Evolutionary conservation across 1,140 invertebrate genomes (phyloP), one percentile per base, ranked within the genome.

Genomic region (Drosophila lacteicornis): DNA sequence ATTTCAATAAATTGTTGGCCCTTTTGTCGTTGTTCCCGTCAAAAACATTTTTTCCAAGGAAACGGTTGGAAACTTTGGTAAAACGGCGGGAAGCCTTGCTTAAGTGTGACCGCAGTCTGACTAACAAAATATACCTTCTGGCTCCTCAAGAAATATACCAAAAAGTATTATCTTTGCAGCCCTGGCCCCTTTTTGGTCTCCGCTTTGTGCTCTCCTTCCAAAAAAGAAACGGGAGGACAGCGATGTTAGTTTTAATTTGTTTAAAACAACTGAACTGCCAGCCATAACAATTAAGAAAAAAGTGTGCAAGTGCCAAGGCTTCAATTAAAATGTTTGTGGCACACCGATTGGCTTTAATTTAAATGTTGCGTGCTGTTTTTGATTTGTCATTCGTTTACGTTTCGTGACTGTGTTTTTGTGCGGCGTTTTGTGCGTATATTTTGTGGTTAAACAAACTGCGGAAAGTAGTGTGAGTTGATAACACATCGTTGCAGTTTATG

Each of bases 201-300:
- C 66, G 60, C 61, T 69, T 51, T 65, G 66, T 66, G 62, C 56
- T 65, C 56, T 63, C 60, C 66, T 50, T 69, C 66, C 61, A 69
- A 66, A 67, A 45, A 67, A 67, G 50, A 53, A 51, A 68, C 38
- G 47, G 40, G 47, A 42, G 36, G 63, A 69, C 13, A 27, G 69
- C 50, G 13, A 66, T 76, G 60, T 75, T 75, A 69, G 33, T 59
- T 77, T 78, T 78, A 78, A 78, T 60, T 78, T 68, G 50, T 78
- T 78, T 78, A 57, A 61, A 60, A 42, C 56, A 60, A 74, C 42
- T 53, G 12, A 70, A 51, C 17, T 60, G 40, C 56, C 36, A 53
- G 56, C 63, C 65, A 69, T 46, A 75, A 69, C 49, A 61, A 56
- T 55, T 68, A 68, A 69, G 68, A 60, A 46, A 76, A 51, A 56